Evolutionary conservation across 2,888 invertebrate species (phyloP), one percentile per base, ranked within the genome.

Genomic region (Siphlonurus alternatus): DNA sequence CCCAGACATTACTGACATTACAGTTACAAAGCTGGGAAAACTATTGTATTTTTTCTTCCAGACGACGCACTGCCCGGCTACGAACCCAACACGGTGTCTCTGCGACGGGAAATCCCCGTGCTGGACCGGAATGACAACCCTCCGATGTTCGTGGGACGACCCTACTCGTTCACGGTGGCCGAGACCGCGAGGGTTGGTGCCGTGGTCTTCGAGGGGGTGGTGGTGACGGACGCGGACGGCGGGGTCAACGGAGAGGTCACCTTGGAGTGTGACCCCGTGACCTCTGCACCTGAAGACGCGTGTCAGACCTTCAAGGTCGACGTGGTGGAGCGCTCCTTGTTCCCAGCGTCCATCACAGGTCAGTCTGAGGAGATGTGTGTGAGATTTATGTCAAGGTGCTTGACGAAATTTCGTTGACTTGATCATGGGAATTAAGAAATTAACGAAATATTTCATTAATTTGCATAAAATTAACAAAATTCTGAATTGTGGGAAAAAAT

Each of bases 51-150:
- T n/a, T n/a, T n/a, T n/a, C n/a, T n/a, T n/a, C n/a, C 20, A 56
- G 56, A 56, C 22, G 22, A n/a, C 20, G 56, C 56, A 7, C 75
- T 86, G 67, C 83, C 80, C 1, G 83, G 84, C 62, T 80, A 84
- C 0, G 88, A 89, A 69, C 87, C 89, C 0, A 88, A 89, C 70
- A 90, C 89, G 1, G 83, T 90, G 10, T 89, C 89, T 0, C 76
- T 89, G 25, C 79, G 89, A 3, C 78, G 89, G 23, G 87, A 88
- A 70, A 87, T 92, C 54, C 84, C 86, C 0, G 83, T 91, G 2
- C 77, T 83, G 19, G 92, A 92, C 70, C 84, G 85, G 22, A 93
- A 92, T 71, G 92, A 92, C 74, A 92, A 91, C 72, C 78, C 83
- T 0, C 91, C 91, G 0, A 78, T 81, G 18, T 90, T 89, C 72